Evolutionary conservation across 2,113 vertebrate genomes (phyloP), one percentile per base, ranked within the genome.

Genomic region (Microcebus jonahi): DNA sequence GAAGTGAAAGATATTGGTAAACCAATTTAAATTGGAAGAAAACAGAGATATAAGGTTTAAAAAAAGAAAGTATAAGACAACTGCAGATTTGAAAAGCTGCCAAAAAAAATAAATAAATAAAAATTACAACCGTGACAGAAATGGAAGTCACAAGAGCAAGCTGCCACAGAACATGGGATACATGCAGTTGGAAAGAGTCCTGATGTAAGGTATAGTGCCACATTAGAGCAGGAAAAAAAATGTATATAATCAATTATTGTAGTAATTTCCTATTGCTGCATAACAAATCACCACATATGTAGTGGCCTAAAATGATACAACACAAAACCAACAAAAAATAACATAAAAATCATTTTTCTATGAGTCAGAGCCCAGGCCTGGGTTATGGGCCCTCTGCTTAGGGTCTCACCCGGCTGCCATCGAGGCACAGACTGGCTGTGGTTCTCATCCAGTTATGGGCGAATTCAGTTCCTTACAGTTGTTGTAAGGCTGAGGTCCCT

Each of bases 201-300:
- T 67, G 10, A 15, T 0, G 23, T 31, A 31, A 53, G 31, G 21
- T 5, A 18, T 1, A 48, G 1, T 2, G 17, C 4, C 15, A 68
- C 8, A 17, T 27, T 80, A 63, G 73, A n/a, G 63, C 15, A 29
- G 8, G 25, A 76, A 48, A 55, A 50, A 8, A 13, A 20, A 39
- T 10, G 1, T 18, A 67, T 17, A 76, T 75, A 36, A 81, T 31
- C 57, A 81, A 68, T 3, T 13, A 18, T 23, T 50, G 3, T 11
- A 21, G 31, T 36, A 65, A 9, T 91, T 83, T 86, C 63, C 31
- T 25, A 25, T n/a, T 53, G 13, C 5, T 70, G 7, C 15, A 17
- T 34, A 88, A 79, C n/a, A 71, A 21, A 79, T 81, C 2, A 8
- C 3, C 29, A 36, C 82, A n/a, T 3, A 45, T 10, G n/a, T 1